Base-by-base conservation (phyloP, 2,888 invertebrate species). In the Anoplius nigerrimus region DNA sequence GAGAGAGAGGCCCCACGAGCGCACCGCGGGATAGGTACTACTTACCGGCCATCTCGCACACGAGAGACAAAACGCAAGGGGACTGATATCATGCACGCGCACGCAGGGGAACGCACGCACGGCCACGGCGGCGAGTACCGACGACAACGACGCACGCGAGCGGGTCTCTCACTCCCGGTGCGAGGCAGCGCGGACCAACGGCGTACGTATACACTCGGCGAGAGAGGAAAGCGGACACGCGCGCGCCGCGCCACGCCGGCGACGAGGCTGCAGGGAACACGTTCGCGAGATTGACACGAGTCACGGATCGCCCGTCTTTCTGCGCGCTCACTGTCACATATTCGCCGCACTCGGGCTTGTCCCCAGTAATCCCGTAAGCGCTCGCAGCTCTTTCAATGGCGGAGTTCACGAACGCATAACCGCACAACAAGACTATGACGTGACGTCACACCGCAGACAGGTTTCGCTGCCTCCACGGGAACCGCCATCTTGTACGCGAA, bases 31-130 rank as follows among this genome's bases (percentile, higher is more conserved):
- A 66, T 70, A 71, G n/a, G 62, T 69, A 66, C 81, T 83, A 84
- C 84, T 84, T 84, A 84, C 84, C 84, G 84, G 84, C 84, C 84
- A 84, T 84, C 79, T 84, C 84, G 76, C 74, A 78, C 75, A 72
- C 65, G 62, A 74, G 68, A 71, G 43, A 55, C 66, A 69, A 69
- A 71, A 67, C 69, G 66, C 69, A 51, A 67, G 57, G 65, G 54
- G 66, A 63, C 48, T 16, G 20, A 48, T 2, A 20, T 48, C 48
- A 20, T 20, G 48, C 48, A 48, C 48, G 48, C 48, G 20, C 20
- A 48, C 16, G 20, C 48, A 2, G 20, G 20, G 8, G 63, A 67
- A 15, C 6, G 55, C 72, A 62, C 58, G 62, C 70, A 69, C 72
- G 56, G 24, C 24, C 3, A 24, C 24, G 6, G 6, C 24, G 24